A percentile compares a stretch with the other conserved stretches of the same genome.
phyloP scores from a whole-genome alignment of 2,113 vertebrate genomes.

The Dolichallabes microphthalmus region DNA sequence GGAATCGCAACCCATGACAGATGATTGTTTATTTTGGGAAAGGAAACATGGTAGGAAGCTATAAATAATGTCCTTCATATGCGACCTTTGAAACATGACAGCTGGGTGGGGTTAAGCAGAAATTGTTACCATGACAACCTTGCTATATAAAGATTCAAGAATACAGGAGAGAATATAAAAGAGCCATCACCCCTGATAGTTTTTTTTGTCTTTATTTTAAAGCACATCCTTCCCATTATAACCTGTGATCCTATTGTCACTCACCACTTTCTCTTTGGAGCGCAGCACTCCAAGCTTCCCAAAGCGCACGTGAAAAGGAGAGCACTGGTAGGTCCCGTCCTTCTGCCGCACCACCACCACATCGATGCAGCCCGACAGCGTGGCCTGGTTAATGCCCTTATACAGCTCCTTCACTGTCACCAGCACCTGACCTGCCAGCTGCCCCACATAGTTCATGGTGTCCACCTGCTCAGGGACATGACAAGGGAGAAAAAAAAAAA shows the following conservation, averaged over 20 bases:
- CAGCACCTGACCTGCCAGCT: slow-evolving; percentile 94
- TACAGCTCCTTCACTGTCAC: slow-evolving; percentile 96
- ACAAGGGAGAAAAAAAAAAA: not conserved
- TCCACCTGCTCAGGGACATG: slow-evolving; percentile 71
- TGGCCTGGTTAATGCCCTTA: slow-evolving; percentile 97
- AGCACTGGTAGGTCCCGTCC: slow-evolving; percentile 91
- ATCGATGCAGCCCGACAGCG: slow-evolving; percentile 94
- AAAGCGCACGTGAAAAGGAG: slow-evolving; percentile 95
- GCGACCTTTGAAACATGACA: not conserved
- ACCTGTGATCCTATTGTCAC: slow-evolving; percentile 50
- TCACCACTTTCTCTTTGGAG: slow-evolving; percentile 98
- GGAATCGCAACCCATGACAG: not conserved
- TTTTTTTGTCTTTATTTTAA: too few species aligned
- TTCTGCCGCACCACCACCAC: slow-evolving; percentile 91
- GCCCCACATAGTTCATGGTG: slow-evolving; percentile 99
- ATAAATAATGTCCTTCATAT: not conserved
- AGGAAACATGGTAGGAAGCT: not conserved
- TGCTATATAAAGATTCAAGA: not conserved
- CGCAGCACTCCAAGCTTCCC: slow-evolving; percentile 95
- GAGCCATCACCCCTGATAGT: not conserved
- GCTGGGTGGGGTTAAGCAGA: not conserved
- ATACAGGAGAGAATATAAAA: not conserved
- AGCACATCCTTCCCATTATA: not conserved
- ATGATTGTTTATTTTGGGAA: not conserved
- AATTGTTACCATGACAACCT: not conserved